Conservation (phyloP, 92 coral and sea anemone genomes). For the Montipora capitata region DNA sequence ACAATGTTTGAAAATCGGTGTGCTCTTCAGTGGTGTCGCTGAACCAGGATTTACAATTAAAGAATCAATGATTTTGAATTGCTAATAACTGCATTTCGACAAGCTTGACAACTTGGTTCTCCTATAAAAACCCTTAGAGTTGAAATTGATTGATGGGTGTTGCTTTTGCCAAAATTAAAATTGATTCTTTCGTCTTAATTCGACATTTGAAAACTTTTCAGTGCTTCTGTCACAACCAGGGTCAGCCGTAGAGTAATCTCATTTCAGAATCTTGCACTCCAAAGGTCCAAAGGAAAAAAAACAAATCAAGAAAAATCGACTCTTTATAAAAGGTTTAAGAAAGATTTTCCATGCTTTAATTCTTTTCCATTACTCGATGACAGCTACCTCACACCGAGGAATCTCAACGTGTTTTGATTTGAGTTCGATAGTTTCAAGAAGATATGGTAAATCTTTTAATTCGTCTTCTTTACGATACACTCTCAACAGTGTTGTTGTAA, state of each 20-base stretch:
- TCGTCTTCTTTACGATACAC: conserved; percentile 21
- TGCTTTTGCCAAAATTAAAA: conserved; percentile 48
- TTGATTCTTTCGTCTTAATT: conserved; percentile 44
- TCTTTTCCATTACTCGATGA: conserved; percentile 38
- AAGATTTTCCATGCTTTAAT: conserved; percentile 38
- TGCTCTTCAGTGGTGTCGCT: conserved; percentile 6
- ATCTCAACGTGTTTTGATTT: conserved; percentile 50
- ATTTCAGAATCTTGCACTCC: conserved; percentile 9
- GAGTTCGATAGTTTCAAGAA: conserved; percentile 38
- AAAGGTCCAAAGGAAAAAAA: conserved; percentile 15
- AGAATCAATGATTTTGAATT: conserved; percentile 72
- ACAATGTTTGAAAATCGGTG: conserved; percentile 4
- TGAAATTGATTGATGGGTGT: conserved; percentile 56
- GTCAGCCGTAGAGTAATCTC: conserved; percentile 22
- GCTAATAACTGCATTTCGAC: conserved; percentile 82
- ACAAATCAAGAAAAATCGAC: background rate
- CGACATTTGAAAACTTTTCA: conserved; percentile 36
- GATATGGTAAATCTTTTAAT: conserved; percentile 50
- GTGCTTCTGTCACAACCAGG: conserved; percentile 47
- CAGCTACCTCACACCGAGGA: conserved; percentile 48
- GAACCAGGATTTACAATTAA: conserved; percentile 11
- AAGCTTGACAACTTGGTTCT: conserved; percentile 77
- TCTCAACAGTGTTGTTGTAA: background rate
- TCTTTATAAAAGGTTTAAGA: conserved; percentile 29
- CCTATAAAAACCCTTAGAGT: conserved; percentile 63